Evolutionary conservation across 2,888 invertebrate genomes (phyloP).

Genomic region (Malthinus flaveolus): DNA sequence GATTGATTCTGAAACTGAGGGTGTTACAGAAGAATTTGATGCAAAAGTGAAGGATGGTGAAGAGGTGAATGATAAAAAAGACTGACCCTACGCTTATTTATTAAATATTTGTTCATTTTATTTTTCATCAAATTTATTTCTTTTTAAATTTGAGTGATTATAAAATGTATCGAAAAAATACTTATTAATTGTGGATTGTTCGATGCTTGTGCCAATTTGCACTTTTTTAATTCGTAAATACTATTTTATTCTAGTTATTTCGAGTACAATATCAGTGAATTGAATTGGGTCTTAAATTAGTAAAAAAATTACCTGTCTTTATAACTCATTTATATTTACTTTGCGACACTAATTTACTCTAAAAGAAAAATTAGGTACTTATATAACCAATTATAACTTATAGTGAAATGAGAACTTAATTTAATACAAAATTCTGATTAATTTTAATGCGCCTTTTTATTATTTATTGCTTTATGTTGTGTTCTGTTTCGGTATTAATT

Average conservation of each 20-base stretch:
- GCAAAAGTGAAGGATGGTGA: not conserved
- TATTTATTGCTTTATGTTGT: slow-evolving; percentile 31
- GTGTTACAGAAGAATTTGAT: not conserved
- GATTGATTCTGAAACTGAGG: not conserved
- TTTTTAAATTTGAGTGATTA: slow-evolving; percentile 12
- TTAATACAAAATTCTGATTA: no score
- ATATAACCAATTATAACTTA: no score
- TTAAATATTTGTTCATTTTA: slow-evolving; percentile 11
- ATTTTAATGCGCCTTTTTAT: not conserved
- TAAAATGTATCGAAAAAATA: not conserved
- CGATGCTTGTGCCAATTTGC: slow-evolving; percentile 1
- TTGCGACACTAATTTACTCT: no score
- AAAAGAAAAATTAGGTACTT: no score
- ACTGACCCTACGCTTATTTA: slow-evolving; percentile 19
- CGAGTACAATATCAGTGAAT: no score
- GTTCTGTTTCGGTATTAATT: slow-evolving; percentile 30
- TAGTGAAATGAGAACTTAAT: no score
- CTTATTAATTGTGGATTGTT: slow-evolving; percentile 1
- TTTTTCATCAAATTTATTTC: slow-evolving; percentile 6
- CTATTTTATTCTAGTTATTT: no score
- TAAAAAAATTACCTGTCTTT: no score
- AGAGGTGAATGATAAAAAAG: slow-evolving; percentile 6
- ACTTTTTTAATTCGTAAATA: no score
- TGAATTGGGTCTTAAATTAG: no score
- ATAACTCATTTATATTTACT: no score